Percentiles rank a stretch among this genome's conserved stretches.
These are phyloP conservation scores for Lemur catta DNA, from an alignment of 2,797 vertebrate species.

Conservation along the genomic window DNA sequence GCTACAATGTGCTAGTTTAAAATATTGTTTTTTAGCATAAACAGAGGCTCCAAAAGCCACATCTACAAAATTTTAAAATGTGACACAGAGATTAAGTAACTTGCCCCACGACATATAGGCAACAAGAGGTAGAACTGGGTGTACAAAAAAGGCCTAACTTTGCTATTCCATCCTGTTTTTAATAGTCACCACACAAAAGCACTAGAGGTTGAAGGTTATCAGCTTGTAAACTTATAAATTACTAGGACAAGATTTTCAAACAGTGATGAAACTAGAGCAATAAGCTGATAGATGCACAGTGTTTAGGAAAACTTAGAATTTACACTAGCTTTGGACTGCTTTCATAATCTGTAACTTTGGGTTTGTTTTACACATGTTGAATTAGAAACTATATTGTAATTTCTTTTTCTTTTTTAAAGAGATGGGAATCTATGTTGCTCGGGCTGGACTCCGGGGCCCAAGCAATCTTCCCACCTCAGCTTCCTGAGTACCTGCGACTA, in stretches of 20 bases:
- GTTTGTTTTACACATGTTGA: neutral
- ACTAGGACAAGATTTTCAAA: neutral
- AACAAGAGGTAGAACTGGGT: neutral
- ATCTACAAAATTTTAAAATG: neutral
- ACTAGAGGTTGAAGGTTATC: neutral
- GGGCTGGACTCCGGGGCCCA: neutral
- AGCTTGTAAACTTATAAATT: neutral
- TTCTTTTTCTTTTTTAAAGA: neutral
- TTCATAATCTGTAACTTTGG: neutral
- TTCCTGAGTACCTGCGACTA: neutral
- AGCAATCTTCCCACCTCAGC: neutral
- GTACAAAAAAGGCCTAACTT: neutral
- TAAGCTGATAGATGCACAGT: neutral
- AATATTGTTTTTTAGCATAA: neutral
- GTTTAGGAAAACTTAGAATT: conserved; percentile 24
- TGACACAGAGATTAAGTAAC: neutral
- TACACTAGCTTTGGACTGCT: neutral
- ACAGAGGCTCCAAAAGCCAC: neutral
- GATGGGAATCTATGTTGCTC: neutral
- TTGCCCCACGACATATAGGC: neutral
- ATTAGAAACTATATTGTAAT: conserved; percentile 28
- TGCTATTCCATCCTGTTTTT: neutral
- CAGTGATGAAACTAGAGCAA: neutral
- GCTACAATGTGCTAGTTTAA: neutral
- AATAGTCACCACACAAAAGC: neutral